Percentiles rank a stretch among this genome's conserved stretches.
Conservation (phyloP, 2,888 invertebrate genomes). For the Elmis aenea region DNA sequence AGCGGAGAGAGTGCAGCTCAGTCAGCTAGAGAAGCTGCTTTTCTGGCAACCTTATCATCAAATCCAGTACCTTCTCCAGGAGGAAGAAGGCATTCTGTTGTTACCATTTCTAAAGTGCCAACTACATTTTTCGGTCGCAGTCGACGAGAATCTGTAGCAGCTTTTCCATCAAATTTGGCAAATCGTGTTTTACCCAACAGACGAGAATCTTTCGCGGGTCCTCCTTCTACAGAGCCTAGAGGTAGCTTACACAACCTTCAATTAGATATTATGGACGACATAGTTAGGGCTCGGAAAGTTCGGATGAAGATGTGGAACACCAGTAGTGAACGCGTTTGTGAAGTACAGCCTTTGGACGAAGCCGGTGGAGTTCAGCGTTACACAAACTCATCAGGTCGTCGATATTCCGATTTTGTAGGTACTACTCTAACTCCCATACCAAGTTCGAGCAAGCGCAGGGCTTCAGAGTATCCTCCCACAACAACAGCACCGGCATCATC, state of each 20-base stretch:
- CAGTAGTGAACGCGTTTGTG: conserved; percentile 70
- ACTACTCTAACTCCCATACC: conserved; percentile 59
- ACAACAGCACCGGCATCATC: conserved; percentile 25
- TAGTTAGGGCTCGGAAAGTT: conserved; percentile 75
- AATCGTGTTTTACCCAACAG: conserved; percentile 42
- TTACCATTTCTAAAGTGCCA: conserved; percentile 79
- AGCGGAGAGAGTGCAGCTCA: conserved; percentile 69
- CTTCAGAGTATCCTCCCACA: conserved; percentile 66
- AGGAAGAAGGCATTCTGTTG: conserved; percentile 78
- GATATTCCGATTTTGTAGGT: conserved; percentile 70
- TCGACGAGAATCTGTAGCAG: conserved; percentile 76
- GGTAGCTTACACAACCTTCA: conserved; percentile 80
- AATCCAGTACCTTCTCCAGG: conserved; percentile 68
- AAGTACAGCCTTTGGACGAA: conserved; percentile 75
- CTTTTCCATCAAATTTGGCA: conserved; percentile 57
- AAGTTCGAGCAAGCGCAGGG: conserved; percentile 53
- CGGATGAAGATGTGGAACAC: conserved; percentile 83
- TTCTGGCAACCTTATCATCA: conserved; percentile 74
- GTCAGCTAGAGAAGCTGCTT: conserved; percentile 74
- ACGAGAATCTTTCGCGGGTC: conserved; percentile 51
- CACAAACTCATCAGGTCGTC: conserved; percentile 44
- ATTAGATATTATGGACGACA: conserved; percentile 85
- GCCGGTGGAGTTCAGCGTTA: conserved; percentile 57
- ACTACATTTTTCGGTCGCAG: conserved; percentile 70
- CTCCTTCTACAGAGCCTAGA: conserved; percentile 65